Evolutionary conservation across 2,888 invertebrate genomes (phyloP), one percentile per base, ranked within the genome.

Genomic region (Caenorhabditis plicata): DNA sequence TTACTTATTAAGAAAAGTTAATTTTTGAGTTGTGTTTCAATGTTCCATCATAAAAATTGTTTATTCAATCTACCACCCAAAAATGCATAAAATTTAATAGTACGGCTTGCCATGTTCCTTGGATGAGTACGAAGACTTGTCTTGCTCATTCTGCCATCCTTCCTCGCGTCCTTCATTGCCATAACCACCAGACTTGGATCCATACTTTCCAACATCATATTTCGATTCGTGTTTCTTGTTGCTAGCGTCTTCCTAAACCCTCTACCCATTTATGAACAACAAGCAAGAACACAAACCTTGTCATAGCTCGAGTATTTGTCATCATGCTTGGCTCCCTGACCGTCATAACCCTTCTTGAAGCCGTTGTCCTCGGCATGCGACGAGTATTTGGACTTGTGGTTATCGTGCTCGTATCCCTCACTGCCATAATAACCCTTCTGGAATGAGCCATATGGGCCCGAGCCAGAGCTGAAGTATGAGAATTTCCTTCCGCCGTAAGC

Each of bases 391-490:
- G 46, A 42, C 45, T 62, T 56, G 27, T 56, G 43, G 27, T 65
- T 48, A 29, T 52, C 61, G 38, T 65, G 65, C 56, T 65, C 65
- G 39, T 65, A 65, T 23, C 54, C 62, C 27, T 68, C 68, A n/a
- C 52, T 52, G 27, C 71, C 71, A 33, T 70, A 71, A 38, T 69
- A 68, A 29, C 71, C 71, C 52, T 71, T 71, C 32, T 60, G 57
- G 57, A 69, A 71, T 11, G 55, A 49, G 39, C 71, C 71, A 11
- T 64, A 43, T 25, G 71, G 71, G 47, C 71, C 71, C 8, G 54
- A 55, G 31, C 71, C 71, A 19, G 64, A 54, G 13, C 53, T 55
- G 57, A 64, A 64, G 52, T 68, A 71, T 11, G 71, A 71, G 64
- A 62, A 71, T 43, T 66, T 69, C 53, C 64, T 67, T 29, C 44